These are phyloP conservation scores for Channa maculata DNA, from an alignment of 2,113 vertebrate species.

Conservation along the genomic window DNA sequence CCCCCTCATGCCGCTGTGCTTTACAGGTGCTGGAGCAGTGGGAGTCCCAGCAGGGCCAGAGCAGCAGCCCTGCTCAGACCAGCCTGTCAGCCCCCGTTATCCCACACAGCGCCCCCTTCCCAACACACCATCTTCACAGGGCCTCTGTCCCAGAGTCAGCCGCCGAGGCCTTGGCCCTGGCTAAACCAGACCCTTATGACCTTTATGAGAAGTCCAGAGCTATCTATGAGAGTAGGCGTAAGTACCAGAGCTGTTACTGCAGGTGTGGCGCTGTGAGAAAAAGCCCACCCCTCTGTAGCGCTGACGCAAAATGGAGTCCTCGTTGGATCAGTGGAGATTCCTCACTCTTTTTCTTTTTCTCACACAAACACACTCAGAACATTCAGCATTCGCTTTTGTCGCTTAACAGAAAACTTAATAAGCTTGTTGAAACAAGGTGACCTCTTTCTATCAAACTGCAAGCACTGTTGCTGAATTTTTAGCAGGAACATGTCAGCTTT, in stretches of 20 bases:
- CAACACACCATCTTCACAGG: slow-evolving; percentile 88
- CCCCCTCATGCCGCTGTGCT: slow-evolving; percentile 78
- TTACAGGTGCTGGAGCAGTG: slow-evolving; percentile 95
- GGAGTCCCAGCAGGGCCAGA: slow-evolving; percentile 88
- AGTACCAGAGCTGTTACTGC: slow-evolving; percentile 83
- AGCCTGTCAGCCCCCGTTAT: slow-evolving; percentile 90
- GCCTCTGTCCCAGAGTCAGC: slow-evolving; percentile 93
- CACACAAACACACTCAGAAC: slow-evolving; percentile 4
- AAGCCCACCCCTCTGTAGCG: slow-evolving; percentile 10
- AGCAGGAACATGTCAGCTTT: neutral
- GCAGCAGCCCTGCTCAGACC: slow-evolving; percentile 90
- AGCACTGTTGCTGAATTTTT: slow-evolving; percentile 6
- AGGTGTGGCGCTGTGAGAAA: slow-evolving; percentile 30
- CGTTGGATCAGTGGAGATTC: neutral
- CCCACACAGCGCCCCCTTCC: slow-evolving; percentile 91
- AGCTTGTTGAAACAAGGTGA: neutral
- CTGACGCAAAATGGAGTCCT: slow-evolving; percentile 9
- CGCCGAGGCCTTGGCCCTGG: slow-evolving; percentile 89
- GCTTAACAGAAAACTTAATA: slow-evolving; percentile 1
- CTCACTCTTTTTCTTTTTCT: neutral
- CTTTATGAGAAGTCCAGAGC: slow-evolving; percentile 98
- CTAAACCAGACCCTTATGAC: slow-evolving; percentile 95
- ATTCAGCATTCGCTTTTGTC: neutral
- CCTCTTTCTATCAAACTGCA: slow-evolving; percentile 9
- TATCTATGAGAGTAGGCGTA: slow-evolving; percentile 99